Evolutionary conservation across 2,113 vertebrate species (phyloP), one percentile per base, ranked within the genome.

Genomic region (Scomber colias): DNA sequence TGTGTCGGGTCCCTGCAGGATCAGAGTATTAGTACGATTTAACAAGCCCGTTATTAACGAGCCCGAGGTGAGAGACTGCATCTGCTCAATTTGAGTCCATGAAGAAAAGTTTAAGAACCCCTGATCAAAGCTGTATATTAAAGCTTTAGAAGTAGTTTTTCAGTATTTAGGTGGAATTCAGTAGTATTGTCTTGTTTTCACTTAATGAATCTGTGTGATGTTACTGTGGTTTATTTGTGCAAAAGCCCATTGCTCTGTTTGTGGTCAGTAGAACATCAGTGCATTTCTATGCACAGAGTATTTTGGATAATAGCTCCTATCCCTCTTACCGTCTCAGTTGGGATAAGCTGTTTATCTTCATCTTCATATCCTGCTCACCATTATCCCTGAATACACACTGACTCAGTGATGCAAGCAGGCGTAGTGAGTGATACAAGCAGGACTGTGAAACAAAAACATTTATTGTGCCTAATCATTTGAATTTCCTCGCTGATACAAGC

Each of bases 141-240:
- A 91, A 96, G 96, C 91, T 84, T 96, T 96, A 96, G 95, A 95
- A 90, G 95, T 97, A 96, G 95, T 95, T 96, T 97, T 89, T 96
- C 95, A 96, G 94, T 97, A 95, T 91, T 94, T 94, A 95, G 95
- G 94, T 94, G 81, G 81, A 90, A 89, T 79, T 95, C 95, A 96
- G 93, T 96, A 95, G 94, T 94, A 92, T 92, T 83, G 88, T 95
- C 95, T 95, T 94, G 92, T 96, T 96, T 97, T 96, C 94, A 85
- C 95, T 94, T 93, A 95, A 44, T 95, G 90, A 93, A 84, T 89
- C 87, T 86, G 88, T 92, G 94, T 95, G 91, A 94, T 92, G 95
- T 95, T 96, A 89, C 89, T 89, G 95, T 96, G 94, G 85, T 95
- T 95, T 95, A 90, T 95, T 96, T 87, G 88, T 91, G 86, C 82